phyloP scores from a whole-genome alignment of 2,113 vertebrate genomes.

The Urocolius indicus region DNA sequence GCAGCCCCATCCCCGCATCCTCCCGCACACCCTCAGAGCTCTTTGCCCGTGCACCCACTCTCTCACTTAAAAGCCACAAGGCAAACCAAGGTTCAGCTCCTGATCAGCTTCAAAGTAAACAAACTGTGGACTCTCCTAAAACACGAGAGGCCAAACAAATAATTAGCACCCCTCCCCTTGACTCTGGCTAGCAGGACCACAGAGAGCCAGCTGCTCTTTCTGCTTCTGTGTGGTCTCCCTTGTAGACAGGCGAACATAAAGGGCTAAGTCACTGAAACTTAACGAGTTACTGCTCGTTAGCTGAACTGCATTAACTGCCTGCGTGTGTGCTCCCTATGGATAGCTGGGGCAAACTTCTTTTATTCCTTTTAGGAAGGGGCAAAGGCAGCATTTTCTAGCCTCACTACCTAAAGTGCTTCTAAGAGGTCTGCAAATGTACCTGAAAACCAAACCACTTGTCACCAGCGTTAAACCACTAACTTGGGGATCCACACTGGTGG shows the following conservation, averaged over 20 bases:
- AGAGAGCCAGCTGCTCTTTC: not conserved
- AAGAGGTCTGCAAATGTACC: not conserved
- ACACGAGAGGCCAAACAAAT: slow-evolving; percentile 53
- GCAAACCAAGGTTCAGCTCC: not conserved
- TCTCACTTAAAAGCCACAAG: not conserved
- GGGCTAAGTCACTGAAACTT: slow-evolving; percentile 60
- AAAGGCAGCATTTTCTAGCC: not conserved
- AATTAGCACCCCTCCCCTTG: slow-evolving; percentile 54
- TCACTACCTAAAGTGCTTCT: fast-evolving
- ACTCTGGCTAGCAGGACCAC: not conserved
- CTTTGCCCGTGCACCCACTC: not conserved
- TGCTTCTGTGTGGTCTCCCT: slow-evolving; percentile 66
- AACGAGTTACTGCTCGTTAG: slow-evolving; percentile 69
- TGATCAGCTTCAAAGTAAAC: slow-evolving; percentile 43
- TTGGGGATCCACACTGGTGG: not conserved
- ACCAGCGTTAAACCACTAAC: not conserved
- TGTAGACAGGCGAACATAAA: slow-evolving; percentile 48
- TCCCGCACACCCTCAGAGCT: fast-evolving
- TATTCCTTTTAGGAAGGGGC: not conserved
- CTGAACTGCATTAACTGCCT: not conserved
- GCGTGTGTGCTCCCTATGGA: not conserved
- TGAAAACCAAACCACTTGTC: not conserved
- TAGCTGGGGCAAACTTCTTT: not conserved
- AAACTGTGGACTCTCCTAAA: not conserved
- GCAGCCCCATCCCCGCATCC: not conserved